Percentiles rank a stretch among this genome's conserved stretches.
phyloP scores from a whole-genome alignment of 2,888 invertebrate genomes.

The Spisula solida region DNA sequence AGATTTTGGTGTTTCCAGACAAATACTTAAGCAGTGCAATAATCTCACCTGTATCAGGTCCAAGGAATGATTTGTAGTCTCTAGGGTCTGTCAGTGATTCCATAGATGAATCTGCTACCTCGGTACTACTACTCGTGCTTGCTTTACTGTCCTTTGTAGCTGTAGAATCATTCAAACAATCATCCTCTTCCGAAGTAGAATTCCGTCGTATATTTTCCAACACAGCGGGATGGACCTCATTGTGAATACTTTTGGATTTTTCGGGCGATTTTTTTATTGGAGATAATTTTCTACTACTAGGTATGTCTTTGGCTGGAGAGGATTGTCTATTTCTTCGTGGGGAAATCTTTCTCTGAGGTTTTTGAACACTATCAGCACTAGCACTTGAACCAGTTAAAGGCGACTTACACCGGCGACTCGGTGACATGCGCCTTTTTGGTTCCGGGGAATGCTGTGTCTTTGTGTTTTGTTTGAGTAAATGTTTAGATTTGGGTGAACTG shows the following conservation, averaged over 20 bases:
- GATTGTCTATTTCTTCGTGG: slow-evolving; percentile 41
- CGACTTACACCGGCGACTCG: slow-evolving; percentile 44
- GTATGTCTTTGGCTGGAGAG: slow-evolving; percentile 16
- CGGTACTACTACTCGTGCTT: slow-evolving; percentile 39
- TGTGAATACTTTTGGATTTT: slow-evolving; percentile 66
- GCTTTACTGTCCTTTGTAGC: slow-evolving; percentile 39
- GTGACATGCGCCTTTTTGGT: background rate
- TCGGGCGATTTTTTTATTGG: slow-evolving; percentile 35
- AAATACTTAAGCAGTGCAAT: too few relatives aligned
- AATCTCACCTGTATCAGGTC: slow-evolving; percentile 74
- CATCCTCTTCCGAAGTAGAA: slow-evolving; percentile 43
- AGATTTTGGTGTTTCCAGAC: too few relatives aligned
- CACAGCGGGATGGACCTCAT: slow-evolving; percentile 68
- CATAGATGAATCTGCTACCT: slow-evolving; percentile 41
- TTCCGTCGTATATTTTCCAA: slow-evolving; percentile 60
- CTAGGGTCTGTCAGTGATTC: slow-evolving; percentile 47
- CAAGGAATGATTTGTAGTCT: slow-evolving; percentile 80
- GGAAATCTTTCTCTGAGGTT: slow-evolving; percentile 42
- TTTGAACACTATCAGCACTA: slow-evolving; percentile 35
- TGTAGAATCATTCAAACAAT: slow-evolving; percentile 7
- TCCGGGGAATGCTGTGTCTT: background rate
- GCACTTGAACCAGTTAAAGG: slow-evolving; percentile 48
- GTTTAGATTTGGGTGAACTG: slow-evolving; percentile 35
- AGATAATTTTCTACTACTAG: slow-evolving; percentile 41
- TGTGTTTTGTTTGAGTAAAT: slow-evolving; percentile 27